Conservation (phyloP, 2,797 vertebrate genomes). For the Myotis daubentonii region DNA sequence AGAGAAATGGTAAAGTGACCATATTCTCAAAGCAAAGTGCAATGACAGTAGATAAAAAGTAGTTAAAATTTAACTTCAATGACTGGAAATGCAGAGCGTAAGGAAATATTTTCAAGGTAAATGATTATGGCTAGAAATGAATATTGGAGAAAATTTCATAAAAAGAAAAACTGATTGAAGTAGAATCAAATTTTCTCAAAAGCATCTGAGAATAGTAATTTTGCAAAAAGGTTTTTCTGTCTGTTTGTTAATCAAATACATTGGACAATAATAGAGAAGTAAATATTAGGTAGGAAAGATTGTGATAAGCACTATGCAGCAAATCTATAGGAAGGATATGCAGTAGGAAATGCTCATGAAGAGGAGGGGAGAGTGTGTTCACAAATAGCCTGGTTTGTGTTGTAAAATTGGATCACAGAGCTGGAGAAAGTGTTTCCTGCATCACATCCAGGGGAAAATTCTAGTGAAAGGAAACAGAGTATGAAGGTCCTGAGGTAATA, state of each 20-base stretch:
- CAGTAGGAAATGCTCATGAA: background rate
- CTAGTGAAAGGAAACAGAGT: background rate
- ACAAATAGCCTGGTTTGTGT: background rate
- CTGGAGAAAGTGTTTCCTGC: background rate
- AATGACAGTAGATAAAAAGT: background rate
- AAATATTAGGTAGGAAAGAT: background rate
- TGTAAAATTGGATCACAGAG: background rate
- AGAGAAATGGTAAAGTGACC: background rate
- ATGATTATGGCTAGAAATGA: background rate
- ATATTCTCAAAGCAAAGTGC: background rate
- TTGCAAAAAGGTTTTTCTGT: background rate
- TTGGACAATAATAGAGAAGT: background rate
- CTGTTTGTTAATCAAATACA: background rate
- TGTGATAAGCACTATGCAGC: background rate
- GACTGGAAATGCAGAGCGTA: background rate
- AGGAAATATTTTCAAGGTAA: background rate
- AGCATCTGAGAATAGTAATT: background rate
- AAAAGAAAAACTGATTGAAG: background rate
- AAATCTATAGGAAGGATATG: background rate
- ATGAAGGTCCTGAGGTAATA: background rate
- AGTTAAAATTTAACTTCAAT: background rate
- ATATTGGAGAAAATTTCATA: background rate
- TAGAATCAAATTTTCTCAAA: background rate
- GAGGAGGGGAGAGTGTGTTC: background rate
- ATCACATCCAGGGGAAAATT: background rate